Evolutionary conservation across 2,888 invertebrate species (phyloP).

Genomic region (Masnerella sp.): DNA sequence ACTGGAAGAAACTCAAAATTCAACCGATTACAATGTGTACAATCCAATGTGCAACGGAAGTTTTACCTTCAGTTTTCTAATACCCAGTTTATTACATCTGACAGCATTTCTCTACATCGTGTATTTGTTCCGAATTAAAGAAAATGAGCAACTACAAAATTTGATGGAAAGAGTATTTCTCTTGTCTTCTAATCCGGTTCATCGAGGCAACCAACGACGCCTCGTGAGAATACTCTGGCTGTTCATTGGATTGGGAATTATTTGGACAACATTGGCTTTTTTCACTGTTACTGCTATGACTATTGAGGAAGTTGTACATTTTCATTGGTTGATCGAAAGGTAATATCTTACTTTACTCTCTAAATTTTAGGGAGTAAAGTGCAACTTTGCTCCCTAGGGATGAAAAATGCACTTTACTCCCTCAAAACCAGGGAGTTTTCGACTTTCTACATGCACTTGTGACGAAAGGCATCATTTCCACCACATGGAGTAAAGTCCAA

Average conservation of each 20-base stretch:
- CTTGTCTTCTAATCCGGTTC: slow-evolving; percentile 84
- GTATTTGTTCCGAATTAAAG: slow-evolving; percentile 85
- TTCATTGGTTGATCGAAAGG: slow-evolving; percentile 83
- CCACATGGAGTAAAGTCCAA: too few relatives aligned
- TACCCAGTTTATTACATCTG: slow-evolving; percentile 86
- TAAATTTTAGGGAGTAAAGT: not conserved
- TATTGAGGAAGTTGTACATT: slow-evolving; percentile 81
- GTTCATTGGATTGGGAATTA: slow-evolving; percentile 83
- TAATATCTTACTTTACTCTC: slow-evolving; percentile 11
- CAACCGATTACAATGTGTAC: slow-evolving; percentile 78
- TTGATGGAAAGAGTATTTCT: slow-evolving; percentile 90
- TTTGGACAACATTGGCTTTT: slow-evolving; percentile 85
- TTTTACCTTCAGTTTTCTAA: slow-evolving; percentile 84
- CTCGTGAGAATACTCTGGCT: slow-evolving; percentile 86
- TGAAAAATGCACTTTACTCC: too few relatives aligned
- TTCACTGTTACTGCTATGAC: slow-evolving; percentile 83
- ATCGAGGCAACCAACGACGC: slow-evolving; percentile 83
- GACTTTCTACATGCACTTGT: too few relatives aligned
- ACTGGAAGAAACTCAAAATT: slow-evolving; percentile 59
- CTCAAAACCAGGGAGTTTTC: too few relatives aligned
- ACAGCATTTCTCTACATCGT: slow-evolving; percentile 86
- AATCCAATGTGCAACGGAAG: slow-evolving; percentile 85
- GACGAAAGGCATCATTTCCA: too few relatives aligned
- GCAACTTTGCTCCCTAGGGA: too few relatives aligned
- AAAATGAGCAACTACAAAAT: slow-evolving; percentile 90